Evolutionary conservation across 1,140 invertebrate genomes (phyloP).

Genomic region (Drosophila pectinifera): DNA sequence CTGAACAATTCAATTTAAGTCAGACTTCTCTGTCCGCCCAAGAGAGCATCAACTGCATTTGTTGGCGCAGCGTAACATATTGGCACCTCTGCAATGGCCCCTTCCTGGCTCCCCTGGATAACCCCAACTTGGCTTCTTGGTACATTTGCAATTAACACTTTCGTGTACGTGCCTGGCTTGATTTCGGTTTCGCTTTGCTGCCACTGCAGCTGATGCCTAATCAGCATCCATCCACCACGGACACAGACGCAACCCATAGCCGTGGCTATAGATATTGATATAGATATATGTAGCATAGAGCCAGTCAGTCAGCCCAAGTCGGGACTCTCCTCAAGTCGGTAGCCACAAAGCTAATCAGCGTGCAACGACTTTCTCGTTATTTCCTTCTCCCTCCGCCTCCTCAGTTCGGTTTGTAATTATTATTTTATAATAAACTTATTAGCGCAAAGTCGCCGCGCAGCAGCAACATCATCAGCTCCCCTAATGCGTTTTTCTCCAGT

Average conservation of each 20-base stretch:
- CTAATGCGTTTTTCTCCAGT: conserved; percentile 52
- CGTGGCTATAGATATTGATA: conserved; percentile 19
- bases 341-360: conserved; percentile 80
- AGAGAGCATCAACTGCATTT: conserved; percentile 6
- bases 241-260: conserved; percentile 18
- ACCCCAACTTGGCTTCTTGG: conserved; percentile 44
- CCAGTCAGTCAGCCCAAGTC: conserved; percentile 12
- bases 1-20: not conserved
- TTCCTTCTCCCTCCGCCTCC: conserved; percentile 25
- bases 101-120: not conserved
- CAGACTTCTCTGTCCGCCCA: not conserved
- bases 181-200: conserved; percentile 56
- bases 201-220: conserved; percentile 63
- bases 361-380: conserved; percentile 81
- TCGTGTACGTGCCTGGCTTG: conserved; percentile 75
- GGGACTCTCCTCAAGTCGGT: conserved; percentile 15
- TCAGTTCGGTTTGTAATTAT: conserved; percentile 67
- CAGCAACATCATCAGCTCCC: conserved; percentile 18
- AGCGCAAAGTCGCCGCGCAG: conserved; percentile 41
- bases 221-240: conserved; percentile 41
- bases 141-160: conserved; percentile 83
- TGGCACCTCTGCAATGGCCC: conserved; percentile 28
- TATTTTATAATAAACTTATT: conserved; percentile 83
- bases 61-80: conserved; percentile 14
- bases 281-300: not conserved